Evolutionary conservation across 2,113 vertebrate genomes (phyloP).

Genomic region (Scomber scombrus): DNA sequence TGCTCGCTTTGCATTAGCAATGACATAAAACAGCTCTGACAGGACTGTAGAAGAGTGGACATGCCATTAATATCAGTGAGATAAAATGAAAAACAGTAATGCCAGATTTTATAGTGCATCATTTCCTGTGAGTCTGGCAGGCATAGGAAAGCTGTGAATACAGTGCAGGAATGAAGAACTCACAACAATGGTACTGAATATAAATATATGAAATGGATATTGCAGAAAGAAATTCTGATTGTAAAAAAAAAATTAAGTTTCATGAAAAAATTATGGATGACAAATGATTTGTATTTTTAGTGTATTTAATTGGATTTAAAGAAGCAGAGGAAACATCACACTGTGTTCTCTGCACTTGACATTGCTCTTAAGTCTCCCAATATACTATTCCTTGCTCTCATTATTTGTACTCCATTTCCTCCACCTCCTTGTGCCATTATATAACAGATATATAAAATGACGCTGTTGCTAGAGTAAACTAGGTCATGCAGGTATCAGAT

Average conservation of each 20-base stretch:
- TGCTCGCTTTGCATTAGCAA: not conserved
- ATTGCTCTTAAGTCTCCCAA: not conserved
- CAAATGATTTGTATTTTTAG: not conserved
- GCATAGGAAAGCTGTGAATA: not conserved
- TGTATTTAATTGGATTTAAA: not conserved
- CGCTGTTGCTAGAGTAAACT: conserved; percentile 55
- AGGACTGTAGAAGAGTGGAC: not conserved
- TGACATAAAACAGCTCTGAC: not conserved
- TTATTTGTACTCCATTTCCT: conserved; percentile 21
- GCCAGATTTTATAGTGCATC: conserved; percentile 2
- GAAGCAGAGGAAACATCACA: not conserved
- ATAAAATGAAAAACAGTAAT: conserved; percentile 3
- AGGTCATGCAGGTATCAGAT: conserved; percentile 71
- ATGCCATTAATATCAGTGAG: not conserved
- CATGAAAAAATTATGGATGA: not conserved
- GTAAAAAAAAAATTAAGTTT: not conserved
- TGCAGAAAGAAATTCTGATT: not conserved
- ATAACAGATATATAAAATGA: conserved; percentile 56
- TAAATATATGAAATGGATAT: not conserved
- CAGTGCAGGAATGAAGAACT: not conserved
- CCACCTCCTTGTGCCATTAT: conserved; percentile 22
- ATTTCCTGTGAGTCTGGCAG: conserved; percentile 15
- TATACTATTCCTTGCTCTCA: not conserved
- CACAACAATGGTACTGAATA: not conserved
- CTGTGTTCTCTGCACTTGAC: too few species aligned